phyloP scores from a whole-genome alignment of 2,797 vertebrate species.

The Peromyscus eremicus region DNA sequence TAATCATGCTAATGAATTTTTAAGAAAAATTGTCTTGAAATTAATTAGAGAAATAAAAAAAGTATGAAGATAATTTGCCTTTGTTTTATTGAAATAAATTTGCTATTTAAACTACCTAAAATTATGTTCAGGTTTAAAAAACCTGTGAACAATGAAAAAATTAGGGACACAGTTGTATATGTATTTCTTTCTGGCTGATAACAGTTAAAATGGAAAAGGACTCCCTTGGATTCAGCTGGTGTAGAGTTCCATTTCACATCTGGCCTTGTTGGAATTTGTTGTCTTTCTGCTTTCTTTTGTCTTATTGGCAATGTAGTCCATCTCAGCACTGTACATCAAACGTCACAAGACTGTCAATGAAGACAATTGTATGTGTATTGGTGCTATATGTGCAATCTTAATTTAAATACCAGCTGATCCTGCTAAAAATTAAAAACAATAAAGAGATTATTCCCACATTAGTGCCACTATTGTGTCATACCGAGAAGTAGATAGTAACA shows the following conservation, averaged over 20 bases:
- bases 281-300: conserved; percentile 26
- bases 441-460: neutral
- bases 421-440: neutral
- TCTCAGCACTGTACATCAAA: neutral
- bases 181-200: neutral
- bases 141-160: neutral
- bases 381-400: neutral
- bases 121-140: neutral
- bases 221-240: neutral
- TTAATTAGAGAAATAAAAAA: conserved; percentile 13
- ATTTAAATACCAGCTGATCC: conserved; percentile 51
- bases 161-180: neutral
- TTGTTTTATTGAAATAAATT: neutral
- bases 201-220: neutral
- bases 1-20: neutral
- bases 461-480: neutral
- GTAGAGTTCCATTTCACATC: conserved; percentile 43
- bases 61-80: neutral
- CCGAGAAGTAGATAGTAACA: neutral
- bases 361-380: conserved; percentile 66
- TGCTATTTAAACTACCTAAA: neutral
- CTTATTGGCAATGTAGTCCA: neutral
- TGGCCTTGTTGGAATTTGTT: neutral
- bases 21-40: neutral
- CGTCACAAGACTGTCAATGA: neutral